Evolutionary conservation across 1,140 invertebrate genomes (phyloP).

Genomic region (Arctopsyche grandis): DNA sequence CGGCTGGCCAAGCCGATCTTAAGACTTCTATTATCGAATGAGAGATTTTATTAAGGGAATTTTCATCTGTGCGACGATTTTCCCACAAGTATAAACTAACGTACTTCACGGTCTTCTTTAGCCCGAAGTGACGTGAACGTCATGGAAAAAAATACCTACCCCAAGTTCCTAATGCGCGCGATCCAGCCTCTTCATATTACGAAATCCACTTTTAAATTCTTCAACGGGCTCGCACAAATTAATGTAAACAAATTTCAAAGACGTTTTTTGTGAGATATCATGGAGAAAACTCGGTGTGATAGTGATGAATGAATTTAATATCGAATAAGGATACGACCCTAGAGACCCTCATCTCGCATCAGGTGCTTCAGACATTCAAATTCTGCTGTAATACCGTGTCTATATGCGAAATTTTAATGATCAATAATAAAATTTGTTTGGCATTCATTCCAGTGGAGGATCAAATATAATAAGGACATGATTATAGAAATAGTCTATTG

Average conservation of each 20-base stretch:
- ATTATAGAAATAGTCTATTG: no score
- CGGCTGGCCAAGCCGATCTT: not conserved
- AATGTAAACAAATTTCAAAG: not conserved
- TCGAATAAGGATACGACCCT: constrained; percentile 17
- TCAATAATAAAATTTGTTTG: not conserved
- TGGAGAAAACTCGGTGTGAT: constrained; percentile 12
- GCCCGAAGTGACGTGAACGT: no score
- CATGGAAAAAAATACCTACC: no score
- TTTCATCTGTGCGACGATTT: not conserved
- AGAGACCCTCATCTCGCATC: constrained; percentile 15
- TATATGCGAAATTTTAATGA: constrained; percentile 15
- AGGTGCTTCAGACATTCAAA: constrained; percentile 18
- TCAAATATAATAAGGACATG: no score
- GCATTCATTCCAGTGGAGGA: no score
- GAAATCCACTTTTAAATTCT: no score
- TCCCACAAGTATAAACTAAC: no score
- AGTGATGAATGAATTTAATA: constrained; percentile 25
- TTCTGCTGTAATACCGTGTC: not conserved
- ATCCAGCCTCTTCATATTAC: no score
- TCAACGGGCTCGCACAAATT: not conserved
- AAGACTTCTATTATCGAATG: constrained; percentile 34
- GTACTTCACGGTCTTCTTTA: no score
- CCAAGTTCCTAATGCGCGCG: no score
- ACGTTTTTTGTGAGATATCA: constrained; percentile 11
- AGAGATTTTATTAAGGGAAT: constrained; percentile 33